Evolutionary conservation across 2,888 invertebrate genomes (phyloP), one percentile per base, ranked within the genome.

Genomic region (Callimorpha dominula): DNA sequence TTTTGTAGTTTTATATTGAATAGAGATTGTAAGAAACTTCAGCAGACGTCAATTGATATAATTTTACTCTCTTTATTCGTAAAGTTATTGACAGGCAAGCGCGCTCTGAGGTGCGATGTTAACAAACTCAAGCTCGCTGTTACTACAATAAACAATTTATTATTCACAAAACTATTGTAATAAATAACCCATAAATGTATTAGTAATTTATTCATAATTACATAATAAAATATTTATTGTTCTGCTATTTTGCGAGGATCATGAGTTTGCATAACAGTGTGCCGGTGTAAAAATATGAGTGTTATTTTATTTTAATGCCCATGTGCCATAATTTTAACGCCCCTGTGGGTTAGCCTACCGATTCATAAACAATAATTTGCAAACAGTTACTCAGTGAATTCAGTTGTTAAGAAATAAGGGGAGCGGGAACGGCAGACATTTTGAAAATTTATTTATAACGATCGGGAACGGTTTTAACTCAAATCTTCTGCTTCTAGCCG

Each of bases 291-390:
- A 90, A 89, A 89, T 86, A 88, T 86, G 87, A 90, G 81, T 90
- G 89, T 90, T 89, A 90, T 87, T 85, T 88, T 90, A 90, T 88
- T 88, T 82, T 86, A 89, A 90, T 90, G 89, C 89, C 90, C 90
- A 93, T 91, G 94, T 95, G 94, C 94, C 94, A 95, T 94, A 94
- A 88, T 88, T 20, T 14, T 85, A 88, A 84, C 84, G 85, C 90
- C 92, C 89, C 80, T 84, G 86, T 73, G 91, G 90, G 89, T 87
- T 83, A 88, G 84, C 91, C 91, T 91, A 89, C 91, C 91, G 90
- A 91, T 87, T 88, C 89, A 86, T 83, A 83, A 82, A 83, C 84
- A 78, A 72, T 78, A 74, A 74, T 83, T 78, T 78, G 76, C 82
- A 84, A 65, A 66, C 78, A 83, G 75, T 83, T 80, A 73, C 76